Percentiles rank a stretch among this genome's conserved stretches.
Evolutionary conservation across 2,113 vertebrate species (phyloP).

Genomic region (Canis aureus): DNA sequence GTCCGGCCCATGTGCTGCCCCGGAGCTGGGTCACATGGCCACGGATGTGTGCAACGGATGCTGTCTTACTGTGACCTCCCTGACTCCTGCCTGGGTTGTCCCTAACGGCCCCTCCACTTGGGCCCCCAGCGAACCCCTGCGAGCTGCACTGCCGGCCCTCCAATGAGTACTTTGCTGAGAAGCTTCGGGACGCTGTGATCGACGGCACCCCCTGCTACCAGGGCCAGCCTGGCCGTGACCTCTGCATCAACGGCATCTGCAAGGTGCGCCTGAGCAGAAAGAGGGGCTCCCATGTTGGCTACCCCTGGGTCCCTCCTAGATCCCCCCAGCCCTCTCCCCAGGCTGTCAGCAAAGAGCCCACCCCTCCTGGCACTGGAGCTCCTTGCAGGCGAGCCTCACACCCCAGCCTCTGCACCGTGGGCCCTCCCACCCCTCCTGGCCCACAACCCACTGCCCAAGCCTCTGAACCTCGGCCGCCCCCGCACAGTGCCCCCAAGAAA

Average conservation of each 20-base stretch:
- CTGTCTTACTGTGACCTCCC: neutral
- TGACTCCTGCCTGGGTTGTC: neutral
- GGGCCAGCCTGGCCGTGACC: conserved; percentile 88
- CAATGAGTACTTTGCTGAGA: conserved; percentile 92
- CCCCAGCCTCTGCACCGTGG: accelerated
- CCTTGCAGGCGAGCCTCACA: neutral
- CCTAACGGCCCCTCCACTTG: neutral
- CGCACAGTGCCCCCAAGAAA: accelerated
- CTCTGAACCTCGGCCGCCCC: neutral
- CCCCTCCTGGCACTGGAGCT: neutral
- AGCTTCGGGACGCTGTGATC: conserved; percentile 92
- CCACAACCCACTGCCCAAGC: accelerated
- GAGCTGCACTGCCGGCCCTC: conserved; percentile 96
- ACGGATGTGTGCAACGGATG: too few species aligned
- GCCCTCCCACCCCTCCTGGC: accelerated
- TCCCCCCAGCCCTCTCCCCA: neutral
- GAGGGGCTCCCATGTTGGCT: accelerated
- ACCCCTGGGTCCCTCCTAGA: neutral
- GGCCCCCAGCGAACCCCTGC: conserved; percentile 91
- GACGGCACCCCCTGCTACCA: conserved; percentile 95
- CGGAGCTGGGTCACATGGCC: too few species aligned
- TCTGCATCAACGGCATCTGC: conserved; percentile 98
- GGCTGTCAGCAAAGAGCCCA: neutral
- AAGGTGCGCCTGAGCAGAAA: conserved; percentile 88
- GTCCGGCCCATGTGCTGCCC: neutral